Evolutionary conservation across 1,140 invertebrate species (phyloP).

Genomic region (Dolichoris vasculosae): DNA sequence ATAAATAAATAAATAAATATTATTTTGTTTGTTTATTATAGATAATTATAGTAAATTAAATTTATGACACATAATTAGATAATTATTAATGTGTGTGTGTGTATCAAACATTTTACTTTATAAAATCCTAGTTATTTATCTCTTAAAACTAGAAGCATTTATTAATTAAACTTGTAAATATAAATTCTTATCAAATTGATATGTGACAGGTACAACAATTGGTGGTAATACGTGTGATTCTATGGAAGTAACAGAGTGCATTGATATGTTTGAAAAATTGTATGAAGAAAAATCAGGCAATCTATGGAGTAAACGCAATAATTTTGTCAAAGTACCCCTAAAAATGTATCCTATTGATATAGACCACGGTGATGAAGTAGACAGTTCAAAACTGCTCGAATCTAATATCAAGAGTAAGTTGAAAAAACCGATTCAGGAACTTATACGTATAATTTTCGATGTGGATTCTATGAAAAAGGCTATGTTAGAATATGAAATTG

Average conservation of each 20-base stretch:
- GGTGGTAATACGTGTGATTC: constrained; percentile 86
- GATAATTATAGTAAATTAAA: too few relatives aligned
- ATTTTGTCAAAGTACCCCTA: constrained; percentile 88
- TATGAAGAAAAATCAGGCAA: constrained; percentile 94
- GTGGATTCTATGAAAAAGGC: constrained; percentile 93
- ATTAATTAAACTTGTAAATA: too few relatives aligned
- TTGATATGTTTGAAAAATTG: constrained; percentile 79
- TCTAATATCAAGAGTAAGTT: constrained; percentile 80
- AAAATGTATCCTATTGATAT: constrained; percentile 92
- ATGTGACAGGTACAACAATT: constrained; percentile 85
- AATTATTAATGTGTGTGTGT: too few relatives aligned
- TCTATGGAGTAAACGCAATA: constrained; percentile 79
- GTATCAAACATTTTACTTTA: too few relatives aligned
- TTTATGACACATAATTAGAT: too few relatives aligned
- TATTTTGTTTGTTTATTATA: too few relatives aligned
- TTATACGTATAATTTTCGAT: constrained; percentile 93
- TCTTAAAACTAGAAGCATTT: too few relatives aligned
- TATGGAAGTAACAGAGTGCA: constrained; percentile 78
- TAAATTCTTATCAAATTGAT: neutral
- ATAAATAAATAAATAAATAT: too few relatives aligned
- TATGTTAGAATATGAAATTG: constrained; percentile 96
- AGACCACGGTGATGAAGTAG: constrained; percentile 82
- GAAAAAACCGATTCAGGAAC: constrained; percentile 84
- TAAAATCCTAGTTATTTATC: too few relatives aligned
- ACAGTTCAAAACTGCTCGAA: constrained; percentile 60